phyloP scores from a whole-genome alignment of 1,140 invertebrate species.

The Diorhabda elongata region DNA sequence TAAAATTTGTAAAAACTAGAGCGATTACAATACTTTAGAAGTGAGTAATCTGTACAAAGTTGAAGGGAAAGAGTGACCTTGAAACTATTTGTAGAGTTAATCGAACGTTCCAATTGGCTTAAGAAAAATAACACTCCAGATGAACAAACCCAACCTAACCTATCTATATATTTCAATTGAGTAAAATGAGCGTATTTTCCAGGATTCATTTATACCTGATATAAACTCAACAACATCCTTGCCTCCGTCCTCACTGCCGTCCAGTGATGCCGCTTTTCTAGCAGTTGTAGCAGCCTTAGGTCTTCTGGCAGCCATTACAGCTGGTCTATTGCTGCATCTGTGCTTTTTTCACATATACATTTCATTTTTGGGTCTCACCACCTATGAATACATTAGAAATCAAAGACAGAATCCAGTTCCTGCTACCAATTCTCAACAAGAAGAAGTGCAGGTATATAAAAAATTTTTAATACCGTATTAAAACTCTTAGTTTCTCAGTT shows the following conservation, averaged over 20 bases:
- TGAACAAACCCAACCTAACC: no score
- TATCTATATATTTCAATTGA: no score
- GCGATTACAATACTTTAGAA: no score
- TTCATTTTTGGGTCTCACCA: slow-evolving; percentile 76
- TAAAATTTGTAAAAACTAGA: no score
- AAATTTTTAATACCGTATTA: no score
- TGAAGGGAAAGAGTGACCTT: no score
- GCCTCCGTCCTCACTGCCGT: slow-evolving; percentile 40
- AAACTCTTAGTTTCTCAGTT: no score
- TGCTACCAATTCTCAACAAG: not conserved
- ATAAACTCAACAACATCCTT: slow-evolving; percentile 26
- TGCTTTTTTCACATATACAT: slow-evolving; percentile 89
- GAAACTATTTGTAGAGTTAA: no score
- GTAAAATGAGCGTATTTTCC: no score
- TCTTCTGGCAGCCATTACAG: slow-evolving; percentile 68
- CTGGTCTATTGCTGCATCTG: slow-evolving; percentile 77
- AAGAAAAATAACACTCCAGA: no score
- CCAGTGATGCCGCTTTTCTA: slow-evolving; percentile 57
- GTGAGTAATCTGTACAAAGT: no score
- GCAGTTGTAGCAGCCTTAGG: slow-evolving; percentile 62
- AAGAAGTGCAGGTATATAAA: not conserved
- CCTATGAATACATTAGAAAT: slow-evolving; percentile 80
- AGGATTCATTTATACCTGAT: slow-evolving; percentile 23
- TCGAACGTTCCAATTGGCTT: no score
- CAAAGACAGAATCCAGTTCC: slow-evolving; percentile 48